Base-by-base conservation (phyloP, 1,140 invertebrate genomes). In the Phymorhynchus buccinoides region DNA sequence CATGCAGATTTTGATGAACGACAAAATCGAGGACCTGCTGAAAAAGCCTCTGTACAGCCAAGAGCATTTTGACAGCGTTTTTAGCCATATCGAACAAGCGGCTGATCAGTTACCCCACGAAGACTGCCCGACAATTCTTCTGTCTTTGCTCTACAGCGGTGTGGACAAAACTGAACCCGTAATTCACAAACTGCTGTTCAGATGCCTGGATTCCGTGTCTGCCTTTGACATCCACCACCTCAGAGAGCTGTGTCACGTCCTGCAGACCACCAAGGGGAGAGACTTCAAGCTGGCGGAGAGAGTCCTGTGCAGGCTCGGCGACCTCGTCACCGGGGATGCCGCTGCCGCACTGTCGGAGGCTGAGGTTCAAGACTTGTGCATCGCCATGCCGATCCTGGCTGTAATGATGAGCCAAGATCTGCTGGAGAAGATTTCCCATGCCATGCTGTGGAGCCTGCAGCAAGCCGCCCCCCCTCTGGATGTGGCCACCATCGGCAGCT, bases 1-100 rank as follows among this genome's bases (percentile, higher is more conserved):
- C 27, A 87, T 87, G 83, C 86, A 87, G 71, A 52, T 87, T 41
- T 22, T 85, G 32, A 82, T 87, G 84, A 87, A 87, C 62, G 73
- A 71, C 3, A 44, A 79, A 56, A 30, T 66, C 18, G 56, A 82
- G 22, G 35, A 37, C 22, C 71, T 81, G 39, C 42, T 85, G 27
- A 75, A 41, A n/a, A 30, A 73, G 22, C 62, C 84, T 9, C 30
- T 85, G 62, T 68, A 62, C 30, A 32, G 62, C 42, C 56, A 82
- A n/a, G 35, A 48, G n/a, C 68, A 42, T n/a, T 82, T 85, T 81
- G 27, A 56, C 42, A 41, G 35, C 32, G 52, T 85, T 37, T 77
- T 30, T 12, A 3, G 42, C 7, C 48, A 71, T 6, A 77, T 85
- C 2, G 32, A 52, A 3, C 35, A 52, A 27, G 48, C 62, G 9